These are phyloP conservation scores for Tachysurus vachellii DNA, from an alignment of 2,113 vertebrate genomes.

Conservation along the genomic window DNA sequence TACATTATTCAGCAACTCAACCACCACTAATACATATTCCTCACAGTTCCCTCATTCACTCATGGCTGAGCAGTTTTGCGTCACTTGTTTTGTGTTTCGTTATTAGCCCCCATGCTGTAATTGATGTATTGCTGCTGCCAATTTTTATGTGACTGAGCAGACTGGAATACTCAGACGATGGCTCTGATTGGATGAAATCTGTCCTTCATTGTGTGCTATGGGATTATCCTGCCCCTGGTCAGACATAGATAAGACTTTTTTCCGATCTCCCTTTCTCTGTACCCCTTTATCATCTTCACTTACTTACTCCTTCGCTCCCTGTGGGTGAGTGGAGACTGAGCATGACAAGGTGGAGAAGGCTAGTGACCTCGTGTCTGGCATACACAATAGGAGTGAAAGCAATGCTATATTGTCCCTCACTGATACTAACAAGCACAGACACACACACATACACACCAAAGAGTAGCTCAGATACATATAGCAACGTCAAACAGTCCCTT, in stretches of 20 bases:
- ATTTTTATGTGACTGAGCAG: conserved; percentile 21
- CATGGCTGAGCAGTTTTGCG: neutral
- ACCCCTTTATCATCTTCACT: conserved; percentile 22
- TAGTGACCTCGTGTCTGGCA: conserved; percentile 29
- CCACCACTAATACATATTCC: conserved; percentile 24
- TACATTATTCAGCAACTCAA: conserved; percentile 21
- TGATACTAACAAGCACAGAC: neutral
- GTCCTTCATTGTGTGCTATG: conserved; percentile 35
- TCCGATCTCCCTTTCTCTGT: conserved; percentile 32
- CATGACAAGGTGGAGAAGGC: conserved; percentile 34
- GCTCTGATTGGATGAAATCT: conserved; percentile 45
- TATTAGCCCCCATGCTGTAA: conserved; percentile 3
- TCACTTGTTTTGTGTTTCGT: conserved; percentile 12
- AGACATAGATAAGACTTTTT: conserved; percentile 57
- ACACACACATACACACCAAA: neutral
- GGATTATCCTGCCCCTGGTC: conserved; percentile 56
- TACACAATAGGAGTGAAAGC: conserved; percentile 16
- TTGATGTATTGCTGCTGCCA: conserved; percentile 22
- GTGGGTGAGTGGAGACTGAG: conserved; percentile 16
- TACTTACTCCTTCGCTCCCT: conserved; percentile 15
- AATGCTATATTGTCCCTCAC: neutral
- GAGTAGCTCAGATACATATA: neutral
- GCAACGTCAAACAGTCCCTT: conserved; percentile 17
- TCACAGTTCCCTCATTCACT: neutral
- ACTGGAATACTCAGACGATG: conserved; percentile 24